Evolutionary conservation across 2,888 invertebrate species (phyloP), one percentile per base, ranked within the genome.

Genomic region (Meteorus cinctellus): DNA sequence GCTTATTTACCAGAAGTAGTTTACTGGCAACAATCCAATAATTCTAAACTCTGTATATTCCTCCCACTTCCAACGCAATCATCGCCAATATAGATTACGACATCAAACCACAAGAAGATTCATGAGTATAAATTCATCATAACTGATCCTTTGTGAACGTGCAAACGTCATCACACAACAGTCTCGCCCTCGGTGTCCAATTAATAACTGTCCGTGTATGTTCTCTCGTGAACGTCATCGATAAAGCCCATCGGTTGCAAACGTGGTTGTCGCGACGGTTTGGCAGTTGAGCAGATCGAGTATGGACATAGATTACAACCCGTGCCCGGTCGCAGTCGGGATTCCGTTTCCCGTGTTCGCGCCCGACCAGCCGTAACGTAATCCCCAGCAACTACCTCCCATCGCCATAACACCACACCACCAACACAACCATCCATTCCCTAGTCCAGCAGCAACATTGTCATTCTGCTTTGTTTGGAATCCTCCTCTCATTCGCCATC

Each of bases 331-430:
- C 48, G 66, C 71, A 66, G 74, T 59, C 72, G 74, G 65, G 77
- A 76, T 81, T 80, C 79, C 81, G 79, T 72, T 76, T 81, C 79
- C 78, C 77, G 76, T 75, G 75, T 79, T 72, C 77, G 75, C 78
- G 75, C 78, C 75, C 78, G 75, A 75, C 79, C 75, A 80, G 59
- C 78, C 80, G 79, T 81, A 79, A 78, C 77, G 77, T 80, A 79
- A 81, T 79, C 71, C 80, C 73, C 63, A 41, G 27, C 48, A 63
- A 29, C 72, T 24, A 59, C 34, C 36, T 36, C 31, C 68, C 24
- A 51, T 19, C n/a, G 27, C 68, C 19, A 55, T 41, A 70, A n/a
- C 41, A 19, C 8, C 24, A 60, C 29, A 70, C 70, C n/a, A 41
- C 41, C 55, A 69, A 55, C 19, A 19, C 31, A 69, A 34, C 55